Evolutionary conservation across 2,888 invertebrate genomes (phyloP), one percentile per base, ranked within the genome.

Genomic region (Eristalis intricaria): DNA sequence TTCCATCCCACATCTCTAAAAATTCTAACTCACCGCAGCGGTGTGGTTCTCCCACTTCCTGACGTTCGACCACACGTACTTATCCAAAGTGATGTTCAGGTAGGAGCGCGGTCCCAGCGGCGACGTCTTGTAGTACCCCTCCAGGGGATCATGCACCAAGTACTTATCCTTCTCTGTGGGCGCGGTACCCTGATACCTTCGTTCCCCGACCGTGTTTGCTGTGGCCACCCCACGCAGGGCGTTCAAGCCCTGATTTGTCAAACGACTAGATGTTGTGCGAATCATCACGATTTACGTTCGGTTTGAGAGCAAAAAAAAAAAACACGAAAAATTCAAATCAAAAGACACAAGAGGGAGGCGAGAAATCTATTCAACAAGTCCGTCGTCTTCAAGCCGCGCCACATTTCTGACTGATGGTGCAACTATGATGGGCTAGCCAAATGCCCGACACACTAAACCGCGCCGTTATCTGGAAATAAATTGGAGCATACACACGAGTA

Each of bases 31-130:
- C 91, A 96, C 96, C 91, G 95, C 89, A 40, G 95, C 94, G 5
- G 94, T 95, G 89, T 94, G 94, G 75, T 95, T 94, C 4, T 95
- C 94, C 95, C 96, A 96, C 92, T 94, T 95, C 23, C 95, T 94
- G 68, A 95, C 90, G 90, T 95, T 90, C 23, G 89, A 90, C 95
- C 95, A 96, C 5, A 96, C 93, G 87, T 94, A 95, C 89, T 96
- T 95, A 76, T 95, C 93, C 71, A 96, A 84, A 1, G 95, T 94
- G 22, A 93, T 90, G 88, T 95, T 94, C 0, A 94, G 94, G 10
- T 88, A 58, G 13, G 93, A 92, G 3, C 95, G 90, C 32, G 93
- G 91, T n/a, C 94, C 94, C 87, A 91, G 94, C 0, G 94, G 94
- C 0, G 94, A 96, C 29, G 90, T 91, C 88, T 90, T 91, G 68